These are phyloP conservation scores for Ypsolopha sequella DNA, from an alignment of 2,888 invertebrate species.

Conservation along the genomic window DNA sequence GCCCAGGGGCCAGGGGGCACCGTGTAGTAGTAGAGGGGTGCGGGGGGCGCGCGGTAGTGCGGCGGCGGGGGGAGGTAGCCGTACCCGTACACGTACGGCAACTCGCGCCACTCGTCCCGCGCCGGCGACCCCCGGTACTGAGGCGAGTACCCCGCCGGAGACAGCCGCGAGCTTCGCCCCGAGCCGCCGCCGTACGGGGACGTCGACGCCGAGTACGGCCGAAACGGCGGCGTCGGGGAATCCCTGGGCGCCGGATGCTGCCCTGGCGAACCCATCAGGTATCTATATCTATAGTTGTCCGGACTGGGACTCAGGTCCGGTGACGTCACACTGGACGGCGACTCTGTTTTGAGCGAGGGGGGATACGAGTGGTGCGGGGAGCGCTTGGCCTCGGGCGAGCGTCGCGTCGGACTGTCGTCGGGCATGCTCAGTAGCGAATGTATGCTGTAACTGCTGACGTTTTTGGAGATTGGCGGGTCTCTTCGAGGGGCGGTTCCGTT, in stretches of 20 bases:
- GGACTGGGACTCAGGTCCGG: constrained; percentile 55
- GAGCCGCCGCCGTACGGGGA: constrained; percentile 15
- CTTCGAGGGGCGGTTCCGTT: constrained; percentile 32
- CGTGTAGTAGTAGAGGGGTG: constrained; percentile 59
- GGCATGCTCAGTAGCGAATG: constrained; percentile 83
- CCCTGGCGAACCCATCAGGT: constrained; percentile 42
- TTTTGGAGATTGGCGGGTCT: constrained; percentile 39
- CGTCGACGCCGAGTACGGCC: constrained; percentile 24
- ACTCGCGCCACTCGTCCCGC: constrained; percentile 40
- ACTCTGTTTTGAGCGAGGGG: constrained; percentile 47
- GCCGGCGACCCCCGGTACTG: constrained; percentile 5
- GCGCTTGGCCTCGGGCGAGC: constrained; percentile 36
- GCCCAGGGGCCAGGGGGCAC: constrained; percentile 66
- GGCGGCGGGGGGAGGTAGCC: constrained; percentile 45
- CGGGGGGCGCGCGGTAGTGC: constrained; percentile 26
- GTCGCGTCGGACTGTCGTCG: constrained; percentile 50
- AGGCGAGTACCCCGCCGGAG: not conserved
- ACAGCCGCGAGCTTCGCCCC: constrained; percentile 15
- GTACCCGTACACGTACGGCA: constrained; percentile 50
- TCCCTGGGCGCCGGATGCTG: constrained; percentile 33
- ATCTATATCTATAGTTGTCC: constrained; percentile 50
- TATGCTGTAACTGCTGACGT: constrained; percentile 86
- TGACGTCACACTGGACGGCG: constrained; percentile 46
- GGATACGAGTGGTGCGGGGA: constrained; percentile 28
- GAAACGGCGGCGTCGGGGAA: constrained; percentile 41